A percentile compares a stretch with the other conserved stretches of the same genome.
Evolutionary conservation across 2,113 vertebrate genomes (phyloP).

Genomic region (Salvator merianae): DNA sequence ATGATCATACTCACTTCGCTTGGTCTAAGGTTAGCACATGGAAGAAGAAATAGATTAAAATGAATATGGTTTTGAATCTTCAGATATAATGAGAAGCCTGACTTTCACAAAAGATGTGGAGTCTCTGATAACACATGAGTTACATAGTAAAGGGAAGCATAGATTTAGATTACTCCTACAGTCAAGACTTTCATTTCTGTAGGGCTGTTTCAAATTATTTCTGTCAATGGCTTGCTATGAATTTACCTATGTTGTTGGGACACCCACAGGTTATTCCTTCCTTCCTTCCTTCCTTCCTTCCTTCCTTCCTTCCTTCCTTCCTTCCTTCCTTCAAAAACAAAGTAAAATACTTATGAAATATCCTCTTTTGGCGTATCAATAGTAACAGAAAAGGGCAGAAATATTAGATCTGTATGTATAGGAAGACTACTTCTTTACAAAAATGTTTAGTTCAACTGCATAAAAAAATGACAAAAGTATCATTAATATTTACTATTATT

Average conservation of each 20-base stretch:
- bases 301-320: too few relatives aligned
- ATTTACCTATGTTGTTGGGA: not conserved
- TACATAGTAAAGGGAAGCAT: conserved; percentile 1
- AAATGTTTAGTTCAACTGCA: too few relatives aligned
- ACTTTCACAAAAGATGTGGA: not conserved
- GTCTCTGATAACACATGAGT: not conserved
- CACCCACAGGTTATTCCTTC: not conserved
- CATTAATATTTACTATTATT: too few relatives aligned
- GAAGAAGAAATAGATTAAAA: conserved; percentile 23
- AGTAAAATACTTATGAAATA: not conserved
- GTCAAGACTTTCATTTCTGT: not conserved
- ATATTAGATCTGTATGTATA: too few relatives aligned
- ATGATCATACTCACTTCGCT: conserved; percentile 11
- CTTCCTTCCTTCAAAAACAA: not conserved
- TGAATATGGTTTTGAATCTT: conserved; percentile 5
- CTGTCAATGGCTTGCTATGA: not conserved
- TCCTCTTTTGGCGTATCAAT: not conserved
- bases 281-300: too few relatives aligned
- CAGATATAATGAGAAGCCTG: conserved; percentile 22
- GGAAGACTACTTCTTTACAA: not conserved
- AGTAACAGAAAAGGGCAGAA: not conserved
- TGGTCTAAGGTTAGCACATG: conserved; percentile 21
- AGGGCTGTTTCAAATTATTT: not conserved
- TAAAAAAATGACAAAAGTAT: too few relatives aligned
- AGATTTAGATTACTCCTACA: not conserved